Evolutionary conservation across 2,113 vertebrate species (phyloP).

Genomic region (Otis tarda): DNA sequence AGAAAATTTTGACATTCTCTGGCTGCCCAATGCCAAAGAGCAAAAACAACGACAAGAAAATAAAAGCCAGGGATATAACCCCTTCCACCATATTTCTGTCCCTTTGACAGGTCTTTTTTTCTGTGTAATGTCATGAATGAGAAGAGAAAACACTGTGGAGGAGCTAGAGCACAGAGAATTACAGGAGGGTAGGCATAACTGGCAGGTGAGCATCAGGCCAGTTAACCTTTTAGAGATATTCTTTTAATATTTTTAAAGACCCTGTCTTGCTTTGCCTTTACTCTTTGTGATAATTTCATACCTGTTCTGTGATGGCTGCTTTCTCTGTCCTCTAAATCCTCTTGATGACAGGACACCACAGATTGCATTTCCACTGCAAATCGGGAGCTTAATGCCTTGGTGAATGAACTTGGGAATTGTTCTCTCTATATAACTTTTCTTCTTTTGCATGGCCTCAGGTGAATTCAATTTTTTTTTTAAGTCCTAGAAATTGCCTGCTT

Average conservation of each 20-base stretch:
- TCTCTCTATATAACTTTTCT: conserved; percentile 43
- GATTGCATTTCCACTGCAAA: neutral
- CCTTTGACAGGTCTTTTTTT: neutral
- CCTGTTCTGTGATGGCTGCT: neutral
- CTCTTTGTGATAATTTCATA: neutral
- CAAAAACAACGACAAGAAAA: neutral
- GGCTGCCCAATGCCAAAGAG: neutral
- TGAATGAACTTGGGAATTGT: conserved; percentile 49
- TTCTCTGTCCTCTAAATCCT: neutral
- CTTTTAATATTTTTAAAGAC: neutral
- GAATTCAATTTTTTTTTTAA: conserved; percentile 47
- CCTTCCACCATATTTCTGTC: neutral
- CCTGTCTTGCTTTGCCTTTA: neutral
- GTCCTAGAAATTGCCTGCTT: conserved; percentile 60
- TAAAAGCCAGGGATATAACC: neutral
- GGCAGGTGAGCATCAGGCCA: neutral
- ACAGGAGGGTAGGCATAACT: neutral
- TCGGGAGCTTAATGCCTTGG: neutral
- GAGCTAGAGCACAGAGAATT: neutral
- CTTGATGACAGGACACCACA: neutral
- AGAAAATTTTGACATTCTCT: neutral
- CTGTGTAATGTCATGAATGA: neutral
- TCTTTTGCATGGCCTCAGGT: conserved; percentile 43
- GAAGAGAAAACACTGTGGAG: neutral
- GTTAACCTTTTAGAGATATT: neutral